Evolutionary conservation across 2,888 invertebrate species (phyloP).

Genomic region (Cephus spinipes): DNA sequence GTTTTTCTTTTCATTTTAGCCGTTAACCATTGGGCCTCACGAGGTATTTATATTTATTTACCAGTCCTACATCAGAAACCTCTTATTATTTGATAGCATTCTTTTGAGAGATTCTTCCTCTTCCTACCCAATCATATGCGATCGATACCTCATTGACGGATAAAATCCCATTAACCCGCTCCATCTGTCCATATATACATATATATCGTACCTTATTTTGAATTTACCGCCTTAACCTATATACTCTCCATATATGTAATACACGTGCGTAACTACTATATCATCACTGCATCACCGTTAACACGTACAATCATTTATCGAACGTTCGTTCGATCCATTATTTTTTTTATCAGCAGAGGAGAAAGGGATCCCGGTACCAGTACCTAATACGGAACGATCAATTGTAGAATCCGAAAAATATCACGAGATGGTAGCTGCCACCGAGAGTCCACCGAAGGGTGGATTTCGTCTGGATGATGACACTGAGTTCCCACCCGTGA

Average conservation of each 20-base stretch:
- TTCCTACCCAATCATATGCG: background rate
- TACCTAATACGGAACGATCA: constrained; percentile 18
- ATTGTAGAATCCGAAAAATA: constrained; percentile 79
- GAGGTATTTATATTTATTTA: background rate
- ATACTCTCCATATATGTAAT: background rate
- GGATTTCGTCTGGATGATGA: constrained; percentile 84
- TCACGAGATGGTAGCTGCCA: constrained; percentile 79
- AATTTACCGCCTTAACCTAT: background rate
- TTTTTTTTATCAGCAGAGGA: background rate
- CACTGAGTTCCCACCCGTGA: constrained; percentile 86
- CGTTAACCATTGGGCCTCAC: background rate
- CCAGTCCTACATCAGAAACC: background rate
- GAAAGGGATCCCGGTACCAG: background rate
- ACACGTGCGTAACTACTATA: background rate
- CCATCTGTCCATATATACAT: background rate
- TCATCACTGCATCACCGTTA: background rate
- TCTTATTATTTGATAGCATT: background rate
- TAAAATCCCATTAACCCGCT: background rate
- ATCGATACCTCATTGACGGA: background rate
- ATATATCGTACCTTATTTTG: background rate
- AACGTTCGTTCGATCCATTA: background rate
- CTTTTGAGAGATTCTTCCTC: background rate
- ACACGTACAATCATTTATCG: background rate
- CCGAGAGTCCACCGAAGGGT: constrained; percentile 76
- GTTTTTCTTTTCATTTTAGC: background rate